Conservation (phyloP, 2,113 vertebrate species). For the Speoplatyrhinus poulsoni region DNA sequence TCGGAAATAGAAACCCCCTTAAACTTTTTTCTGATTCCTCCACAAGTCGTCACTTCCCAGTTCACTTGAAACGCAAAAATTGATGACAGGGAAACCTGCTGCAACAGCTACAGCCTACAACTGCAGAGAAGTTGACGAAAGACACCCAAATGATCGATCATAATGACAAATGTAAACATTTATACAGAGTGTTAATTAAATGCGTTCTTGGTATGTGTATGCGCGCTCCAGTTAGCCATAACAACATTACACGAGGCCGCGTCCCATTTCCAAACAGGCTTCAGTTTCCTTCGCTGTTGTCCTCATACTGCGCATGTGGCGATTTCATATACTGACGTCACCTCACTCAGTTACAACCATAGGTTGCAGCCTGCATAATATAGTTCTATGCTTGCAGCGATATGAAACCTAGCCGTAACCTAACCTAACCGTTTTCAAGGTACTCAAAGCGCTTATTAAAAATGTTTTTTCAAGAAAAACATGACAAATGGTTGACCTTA, state of each 20-base stretch:
- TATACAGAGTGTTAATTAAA: neutral
- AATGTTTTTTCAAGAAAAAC: too few species aligned
- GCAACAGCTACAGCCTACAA: neutral
- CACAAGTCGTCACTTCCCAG: constrained; percentile 65
- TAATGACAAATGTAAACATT: neutral
- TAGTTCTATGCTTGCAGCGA: too few species aligned
- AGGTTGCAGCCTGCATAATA: too few species aligned
- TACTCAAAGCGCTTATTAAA: too few species aligned
- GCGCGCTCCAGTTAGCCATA: neutral
- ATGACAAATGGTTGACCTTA: too few species aligned
- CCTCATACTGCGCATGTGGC: neutral
- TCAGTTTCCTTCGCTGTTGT: constrained; percentile 29
- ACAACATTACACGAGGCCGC: constrained; percentile 15
- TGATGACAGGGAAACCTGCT: neutral
- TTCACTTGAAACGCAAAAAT: constrained; percentile 19
- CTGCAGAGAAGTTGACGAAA: neutral
- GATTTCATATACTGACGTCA: too few species aligned
- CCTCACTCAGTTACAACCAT: too few species aligned
- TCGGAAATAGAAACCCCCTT: neutral
- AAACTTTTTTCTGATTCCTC: constrained; percentile 47
- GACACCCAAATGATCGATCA: neutral
- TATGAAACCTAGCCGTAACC: too few species aligned
- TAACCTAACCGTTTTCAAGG: too few species aligned
- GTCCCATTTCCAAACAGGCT: constrained; percentile 28
- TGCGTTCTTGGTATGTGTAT: constrained; percentile 16